A percentile compares a stretch with the other conserved stretches of the same genome.
These are phyloP conservation scores for Drosophila insularis DNA, from an alignment of 1,140 invertebrate genomes.

Conservation along the genomic window DNA sequence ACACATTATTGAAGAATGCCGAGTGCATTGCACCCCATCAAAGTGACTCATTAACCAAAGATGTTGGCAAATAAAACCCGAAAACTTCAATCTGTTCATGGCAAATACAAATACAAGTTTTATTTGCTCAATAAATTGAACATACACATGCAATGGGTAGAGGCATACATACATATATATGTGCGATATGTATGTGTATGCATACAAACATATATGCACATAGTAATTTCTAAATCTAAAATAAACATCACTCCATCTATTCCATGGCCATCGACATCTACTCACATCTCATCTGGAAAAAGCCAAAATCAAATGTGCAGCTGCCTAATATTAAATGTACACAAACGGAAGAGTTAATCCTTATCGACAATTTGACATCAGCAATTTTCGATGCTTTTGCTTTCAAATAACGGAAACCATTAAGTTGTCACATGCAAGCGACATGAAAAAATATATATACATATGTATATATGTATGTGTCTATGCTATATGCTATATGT, in stretches of 20 bases:
- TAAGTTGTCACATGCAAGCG: conserved; percentile 74
- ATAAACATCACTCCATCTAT: conserved; percentile 49
- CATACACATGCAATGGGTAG: conserved; percentile 31
- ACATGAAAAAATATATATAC: conserved; percentile 33
- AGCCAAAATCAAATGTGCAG: conserved; percentile 68
- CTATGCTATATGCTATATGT: background rate
- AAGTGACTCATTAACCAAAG: conserved; percentile 44
- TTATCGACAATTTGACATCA: conserved; percentile 79
- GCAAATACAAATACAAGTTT: conserved; percentile 24
- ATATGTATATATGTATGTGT: conserved; percentile 32
- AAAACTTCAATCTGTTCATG: conserved; percentile 26
- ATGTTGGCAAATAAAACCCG: conserved; percentile 43
- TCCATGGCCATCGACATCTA: background rate
- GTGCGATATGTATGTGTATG: too few species aligned
- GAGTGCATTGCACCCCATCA: conserved; percentile 44
- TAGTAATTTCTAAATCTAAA: conserved; percentile 66
- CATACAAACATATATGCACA: conserved; percentile 6
- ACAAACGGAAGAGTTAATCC: conserved; percentile 77
- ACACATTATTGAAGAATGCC: background rate
- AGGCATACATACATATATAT: conserved; percentile 13
- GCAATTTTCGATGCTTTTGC: conserved; percentile 78
- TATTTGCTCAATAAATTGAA: conserved; percentile 73
- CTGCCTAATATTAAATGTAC: conserved; percentile 74
- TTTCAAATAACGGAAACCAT: conserved; percentile 76
- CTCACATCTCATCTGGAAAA: background rate